A percentile compares a stretch with the other conserved stretches of the same genome.
Evolutionary conservation across 1,140 invertebrate species (phyloP).

Genomic region (Brachionus sp.): DNA sequence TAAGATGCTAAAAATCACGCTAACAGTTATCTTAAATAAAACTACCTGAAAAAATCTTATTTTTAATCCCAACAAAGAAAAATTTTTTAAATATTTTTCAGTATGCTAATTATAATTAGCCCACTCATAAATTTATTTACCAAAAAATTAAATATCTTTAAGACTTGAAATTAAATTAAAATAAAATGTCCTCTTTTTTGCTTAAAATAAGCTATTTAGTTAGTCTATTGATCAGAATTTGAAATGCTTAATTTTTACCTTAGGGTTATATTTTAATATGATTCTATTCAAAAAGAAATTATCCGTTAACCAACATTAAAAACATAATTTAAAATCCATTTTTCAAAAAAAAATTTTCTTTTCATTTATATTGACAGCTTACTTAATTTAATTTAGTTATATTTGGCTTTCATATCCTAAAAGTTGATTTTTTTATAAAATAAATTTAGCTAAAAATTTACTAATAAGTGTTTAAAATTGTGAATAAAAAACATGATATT

Average conservation of each 20-base stretch:
- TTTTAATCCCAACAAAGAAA: neutral
- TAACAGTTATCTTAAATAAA: neutral
- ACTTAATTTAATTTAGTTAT: too few relatives aligned
- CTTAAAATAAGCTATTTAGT: neutral
- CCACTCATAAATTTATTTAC: neutral
- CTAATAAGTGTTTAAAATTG: neutral
- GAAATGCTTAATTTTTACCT: neutral
- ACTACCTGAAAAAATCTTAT: neutral
- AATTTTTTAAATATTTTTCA: neutral
- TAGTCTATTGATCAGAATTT: neutral
- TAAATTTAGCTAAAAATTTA: too few relatives aligned
- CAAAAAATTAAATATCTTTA: neutral
- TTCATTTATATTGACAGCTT: too few relatives aligned
- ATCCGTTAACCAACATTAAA: too few relatives aligned
- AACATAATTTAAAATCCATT: too few relatives aligned
- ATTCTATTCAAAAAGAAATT: neutral
- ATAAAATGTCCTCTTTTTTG: neutral
- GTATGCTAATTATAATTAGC: neutral
- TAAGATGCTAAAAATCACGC: neutral
- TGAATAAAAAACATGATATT: neutral
- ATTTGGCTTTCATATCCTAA: too few relatives aligned
- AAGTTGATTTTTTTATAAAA: too few relatives aligned
- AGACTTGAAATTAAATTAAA: neutral
- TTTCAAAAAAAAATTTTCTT: too few relatives aligned
- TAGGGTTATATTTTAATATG: neutral